Evolutionary conservation across 37 sponge, comb jelly and placozoan species (phyloP).

Genomic region (Lycopodina hypogea): DNA sequence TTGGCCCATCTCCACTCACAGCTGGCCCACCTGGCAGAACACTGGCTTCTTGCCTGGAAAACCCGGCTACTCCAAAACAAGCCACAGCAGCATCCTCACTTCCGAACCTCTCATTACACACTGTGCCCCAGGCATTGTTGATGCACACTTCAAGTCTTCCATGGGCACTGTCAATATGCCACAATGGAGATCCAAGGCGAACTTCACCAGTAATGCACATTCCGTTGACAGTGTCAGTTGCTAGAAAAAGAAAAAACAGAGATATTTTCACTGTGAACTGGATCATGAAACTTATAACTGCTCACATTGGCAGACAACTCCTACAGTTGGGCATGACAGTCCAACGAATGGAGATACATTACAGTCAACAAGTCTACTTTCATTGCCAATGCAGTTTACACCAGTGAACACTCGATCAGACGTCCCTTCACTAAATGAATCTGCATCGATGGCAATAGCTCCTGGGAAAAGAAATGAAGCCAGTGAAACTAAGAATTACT

Average conservation of each 20-base stretch:
- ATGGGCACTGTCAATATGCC: too few relatives aligned
- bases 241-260: neutral
- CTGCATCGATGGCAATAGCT: neutral
- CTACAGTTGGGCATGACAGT: neutral
- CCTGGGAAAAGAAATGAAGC: neutral
- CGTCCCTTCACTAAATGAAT: neutral
- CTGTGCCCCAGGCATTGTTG: too few relatives aligned
- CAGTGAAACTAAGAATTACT: neutral
- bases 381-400: neutral
- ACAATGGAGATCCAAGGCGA: neutral
- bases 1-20: slow-evolving; percentile 10
- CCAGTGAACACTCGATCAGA: neutral
- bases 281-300: neutral
- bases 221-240: slow-evolving; percentile 5
- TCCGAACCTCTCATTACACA: too few relatives aligned
- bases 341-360: neutral
- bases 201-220: slow-evolving; percentile 6
- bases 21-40: neutral
- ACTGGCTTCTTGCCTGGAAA: neutral
- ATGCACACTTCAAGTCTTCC: slow-evolving; percentile 30
- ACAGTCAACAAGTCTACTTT: neutral
- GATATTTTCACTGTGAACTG: neutral
- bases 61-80: neutral
- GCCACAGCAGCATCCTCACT: slow-evolving; percentile 15
- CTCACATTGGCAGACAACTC: slow-evolving; percentile 13